phyloP scores from a whole-genome alignment of 2,797 vertebrate species.

The Kryptolebias ocellatus region DNA sequence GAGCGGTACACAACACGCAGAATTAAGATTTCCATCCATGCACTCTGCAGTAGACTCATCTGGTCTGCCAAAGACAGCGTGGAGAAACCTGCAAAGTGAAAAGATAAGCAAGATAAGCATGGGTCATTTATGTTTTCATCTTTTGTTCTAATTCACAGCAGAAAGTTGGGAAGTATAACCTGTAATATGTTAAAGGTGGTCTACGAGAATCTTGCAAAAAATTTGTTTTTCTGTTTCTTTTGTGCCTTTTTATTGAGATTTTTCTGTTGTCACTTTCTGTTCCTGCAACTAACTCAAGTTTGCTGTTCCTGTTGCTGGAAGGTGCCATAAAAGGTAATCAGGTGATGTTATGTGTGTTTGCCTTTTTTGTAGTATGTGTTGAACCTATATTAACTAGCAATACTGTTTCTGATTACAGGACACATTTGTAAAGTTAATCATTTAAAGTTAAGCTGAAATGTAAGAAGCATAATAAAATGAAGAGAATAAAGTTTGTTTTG shows the following conservation, averaged over 20 bases:
- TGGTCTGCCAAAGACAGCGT: slow-evolving; percentile 98
- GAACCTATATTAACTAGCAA: background rate
- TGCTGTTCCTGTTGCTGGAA: too few relatives aligned
- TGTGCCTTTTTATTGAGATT: background rate
- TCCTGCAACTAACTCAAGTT: too few relatives aligned
- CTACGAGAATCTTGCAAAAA: background rate
- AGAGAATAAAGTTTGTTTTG: slow-evolving; percentile 26
- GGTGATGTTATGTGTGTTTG: too few relatives aligned
- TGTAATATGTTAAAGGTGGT: too few relatives aligned
- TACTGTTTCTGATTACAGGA: background rate
- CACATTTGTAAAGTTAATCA: background rate
- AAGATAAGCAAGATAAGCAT: slow-evolving; percentile 1
- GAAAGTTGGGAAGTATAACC: background rate
- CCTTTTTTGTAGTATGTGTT: too few relatives aligned
- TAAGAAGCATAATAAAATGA: slow-evolving; percentile 7
- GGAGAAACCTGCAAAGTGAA: slow-evolving; percentile 88
- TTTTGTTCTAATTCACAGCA: background rate
- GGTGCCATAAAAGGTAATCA: too few relatives aligned
- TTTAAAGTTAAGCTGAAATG: slow-evolving; percentile 16
- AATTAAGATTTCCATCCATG: slow-evolving; percentile 99
- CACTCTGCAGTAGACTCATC: slow-evolving; percentile 99
- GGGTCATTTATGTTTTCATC: slow-evolving; percentile 2
- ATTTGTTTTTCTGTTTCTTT: background rate
- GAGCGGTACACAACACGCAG: slow-evolving; percentile 97
- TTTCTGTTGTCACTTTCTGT: too few relatives aligned